phyloP scores from a whole-genome alignment of 2,888 invertebrate species.

The Idaea biselata region DNA sequence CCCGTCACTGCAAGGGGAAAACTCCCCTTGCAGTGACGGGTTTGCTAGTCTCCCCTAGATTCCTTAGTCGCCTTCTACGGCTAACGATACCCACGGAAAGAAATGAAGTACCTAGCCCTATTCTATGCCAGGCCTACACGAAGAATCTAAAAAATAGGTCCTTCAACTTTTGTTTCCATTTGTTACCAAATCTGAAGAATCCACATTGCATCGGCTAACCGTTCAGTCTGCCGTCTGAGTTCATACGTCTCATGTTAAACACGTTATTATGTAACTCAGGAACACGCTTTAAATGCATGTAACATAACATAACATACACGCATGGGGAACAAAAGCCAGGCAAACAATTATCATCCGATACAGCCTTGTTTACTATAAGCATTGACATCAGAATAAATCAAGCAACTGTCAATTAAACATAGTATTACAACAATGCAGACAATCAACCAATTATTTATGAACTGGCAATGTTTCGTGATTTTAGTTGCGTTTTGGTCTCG shows the following conservation, averaged over 20 bases:
- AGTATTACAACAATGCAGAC: constrained; percentile 76
- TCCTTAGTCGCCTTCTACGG: too few species aligned
- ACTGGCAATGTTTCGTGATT: too few species aligned
- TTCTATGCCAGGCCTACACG: too few species aligned
- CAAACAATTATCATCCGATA: constrained; percentile 48
- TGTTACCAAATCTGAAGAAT: not conserved
- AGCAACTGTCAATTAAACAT: constrained; percentile 77
- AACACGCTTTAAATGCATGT: not conserved
- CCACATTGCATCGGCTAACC: not conserved
- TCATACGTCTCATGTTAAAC: not conserved
- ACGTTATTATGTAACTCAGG: not conserved
- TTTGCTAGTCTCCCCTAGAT: too few species aligned
- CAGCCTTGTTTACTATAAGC: constrained; percentile 48
- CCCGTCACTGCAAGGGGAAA: too few species aligned
- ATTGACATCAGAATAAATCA: constrained; percentile 75
- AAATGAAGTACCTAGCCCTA: too few species aligned
- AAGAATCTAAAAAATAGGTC: too few species aligned
- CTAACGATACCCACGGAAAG: too few species aligned
- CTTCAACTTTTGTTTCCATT: too few species aligned
- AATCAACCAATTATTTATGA: constrained; percentile 74
- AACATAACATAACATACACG: not conserved
- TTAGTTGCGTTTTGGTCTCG: too few species aligned
- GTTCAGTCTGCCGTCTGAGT: not conserved
- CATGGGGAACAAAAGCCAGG: constrained; percentile 17
- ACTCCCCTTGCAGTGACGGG: too few species aligned